Evolutionary conservation across 2,888 invertebrate genomes (phyloP).

Genomic region (Macrophya annulata): DNA sequence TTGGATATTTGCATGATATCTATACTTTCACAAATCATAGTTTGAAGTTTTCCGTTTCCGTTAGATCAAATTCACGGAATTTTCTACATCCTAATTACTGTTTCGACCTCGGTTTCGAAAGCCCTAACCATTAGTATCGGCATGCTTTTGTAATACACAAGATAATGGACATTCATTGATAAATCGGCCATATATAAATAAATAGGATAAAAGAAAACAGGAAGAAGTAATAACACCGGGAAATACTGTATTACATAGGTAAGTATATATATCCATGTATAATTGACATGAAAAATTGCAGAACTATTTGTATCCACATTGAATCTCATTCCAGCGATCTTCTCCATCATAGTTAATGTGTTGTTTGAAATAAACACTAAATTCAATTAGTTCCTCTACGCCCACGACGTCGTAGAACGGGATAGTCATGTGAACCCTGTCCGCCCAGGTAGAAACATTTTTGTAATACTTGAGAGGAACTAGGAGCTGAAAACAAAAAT

Average conservation of each 20-base stretch:
- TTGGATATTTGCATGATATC: too few species aligned
- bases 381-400: neutral
- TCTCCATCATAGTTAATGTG: neutral
- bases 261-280: too few species aligned
- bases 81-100: too few species aligned
- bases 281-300: neutral
- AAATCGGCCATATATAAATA: neutral
- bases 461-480: conserved; percentile 1
- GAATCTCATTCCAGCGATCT: neutral
- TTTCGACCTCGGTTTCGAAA: too few species aligned
- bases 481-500: conserved; percentile 22
- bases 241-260: neutral
- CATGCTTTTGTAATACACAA: too few species aligned
- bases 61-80: too few species aligned
- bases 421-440: conserved; percentile 1
- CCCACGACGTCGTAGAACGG: conserved; percentile 17
- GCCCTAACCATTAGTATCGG: too few species aligned
- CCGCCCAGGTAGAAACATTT: conserved; percentile 34
- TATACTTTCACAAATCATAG: too few species aligned
- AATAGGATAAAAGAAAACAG: neutral
- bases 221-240: neutral
- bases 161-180: too few species aligned
- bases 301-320: neutral
- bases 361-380: neutral
- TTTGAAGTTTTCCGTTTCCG: too few species aligned